Percentiles rank a stretch among this genome's conserved stretches.
phyloP scores from a whole-genome alignment of 2,113 vertebrate species.

The Hylia prasina region DNA sequence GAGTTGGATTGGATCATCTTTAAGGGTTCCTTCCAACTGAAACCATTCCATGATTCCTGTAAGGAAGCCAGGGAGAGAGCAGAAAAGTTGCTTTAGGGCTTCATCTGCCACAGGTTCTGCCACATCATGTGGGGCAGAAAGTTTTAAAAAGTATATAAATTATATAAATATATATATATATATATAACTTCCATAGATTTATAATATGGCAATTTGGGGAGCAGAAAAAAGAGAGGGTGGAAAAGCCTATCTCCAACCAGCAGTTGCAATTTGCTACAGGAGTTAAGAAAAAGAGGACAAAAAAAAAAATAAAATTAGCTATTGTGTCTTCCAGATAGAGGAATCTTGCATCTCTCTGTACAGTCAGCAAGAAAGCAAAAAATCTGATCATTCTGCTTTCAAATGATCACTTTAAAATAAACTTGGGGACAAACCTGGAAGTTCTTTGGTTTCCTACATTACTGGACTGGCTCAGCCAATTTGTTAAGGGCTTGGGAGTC shows the following conservation, averaged over 20 bases:
- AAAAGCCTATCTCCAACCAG: not conserved
- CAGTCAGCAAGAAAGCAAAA: not conserved
- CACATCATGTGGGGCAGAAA: not conserved
- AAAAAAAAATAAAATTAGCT: not conserved
- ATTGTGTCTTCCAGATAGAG: not conserved
- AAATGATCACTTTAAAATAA: not conserved
- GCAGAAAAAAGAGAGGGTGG: not conserved
- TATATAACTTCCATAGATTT: not conserved
- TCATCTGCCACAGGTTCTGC: not conserved
- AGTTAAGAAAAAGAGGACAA: not conserved
- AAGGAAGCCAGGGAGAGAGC: not conserved
- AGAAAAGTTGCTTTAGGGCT: not conserved
- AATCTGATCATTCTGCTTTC: not conserved
- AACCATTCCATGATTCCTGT: not conserved
- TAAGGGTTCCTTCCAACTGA: not conserved
- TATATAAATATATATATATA: not conserved
- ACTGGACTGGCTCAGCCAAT: not conserved
- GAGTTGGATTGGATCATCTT: not conserved
- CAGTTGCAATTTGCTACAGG: not conserved
- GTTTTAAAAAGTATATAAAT: not conserved
- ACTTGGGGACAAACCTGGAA: not conserved
- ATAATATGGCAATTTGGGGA: not conserved
- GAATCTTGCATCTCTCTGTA: not conserved
- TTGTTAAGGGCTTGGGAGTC: not conserved
- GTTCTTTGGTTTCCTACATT: not conserved